Evolutionary conservation across 2,797 vertebrate genomes (phyloP), one percentile per base, ranked within the genome.

Genomic region (Poeciliopsis paucimaculata): DNA sequence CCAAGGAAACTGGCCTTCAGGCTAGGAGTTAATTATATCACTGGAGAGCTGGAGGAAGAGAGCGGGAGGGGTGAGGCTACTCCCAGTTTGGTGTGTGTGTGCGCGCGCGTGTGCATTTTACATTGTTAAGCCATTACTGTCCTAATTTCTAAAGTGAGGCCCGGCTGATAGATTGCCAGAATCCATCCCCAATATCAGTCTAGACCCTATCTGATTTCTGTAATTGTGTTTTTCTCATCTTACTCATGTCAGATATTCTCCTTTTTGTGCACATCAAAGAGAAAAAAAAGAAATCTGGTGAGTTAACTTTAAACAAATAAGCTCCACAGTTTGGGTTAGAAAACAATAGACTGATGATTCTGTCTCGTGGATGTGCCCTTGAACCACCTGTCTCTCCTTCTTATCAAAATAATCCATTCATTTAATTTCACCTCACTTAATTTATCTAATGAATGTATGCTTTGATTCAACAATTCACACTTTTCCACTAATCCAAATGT

Each of bases 1-100:
- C 91, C 90, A 86, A 88, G 93, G 93, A 94, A 94, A 94, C 90
- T 93, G 91, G 93, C 93, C 95, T 93, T 93, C 93, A 91, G 94
- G 94, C 92, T 81, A 94, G 90, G 92, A 87, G 92, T 96, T 96
- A 95, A 96, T 96, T 95, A 96, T 95, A 95, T 94, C 92, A 92
- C 92, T 85, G 85, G 90, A 94, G 91, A 94, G 89, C 90, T 90
- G 84, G 85, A 85, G 89, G 89, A 72, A 92, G 89, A 88, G 87
- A 76, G 81, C 5, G 72, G 26, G 82, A 75, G 90, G 88, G 94
- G 89, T 49, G 92, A 92, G 90, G 91, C 82, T 84, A 71, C 77
- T 84, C 79, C 77, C 45, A 79, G 43, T 51, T 45, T 73, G 80
- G 71, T 85, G 81, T 83, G 79, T 31, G 70, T 81, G 55, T 13